phyloP scores from a whole-genome alignment of 1,140 invertebrate species.

The Colletes latitarsis region DNA sequence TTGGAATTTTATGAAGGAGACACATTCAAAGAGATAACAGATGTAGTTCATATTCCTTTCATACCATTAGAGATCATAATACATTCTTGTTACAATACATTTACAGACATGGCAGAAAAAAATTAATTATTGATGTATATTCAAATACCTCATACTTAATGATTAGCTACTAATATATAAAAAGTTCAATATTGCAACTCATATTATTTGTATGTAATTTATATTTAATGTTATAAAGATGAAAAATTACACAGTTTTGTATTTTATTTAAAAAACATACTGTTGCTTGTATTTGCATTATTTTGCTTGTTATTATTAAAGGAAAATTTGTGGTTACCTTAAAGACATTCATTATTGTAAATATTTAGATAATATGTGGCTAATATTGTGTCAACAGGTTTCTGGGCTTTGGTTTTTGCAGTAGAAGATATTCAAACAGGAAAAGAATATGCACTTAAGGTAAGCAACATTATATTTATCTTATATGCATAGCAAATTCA shows the following conservation, averaged over 20 bases:
- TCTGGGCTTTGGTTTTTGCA: conserved; percentile 96
- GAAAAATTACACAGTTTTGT: background rate
- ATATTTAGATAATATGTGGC: conserved; percentile 51
- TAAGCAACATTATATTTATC: conserved; percentile 61
- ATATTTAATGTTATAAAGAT: background rate
- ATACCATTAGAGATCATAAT: background rate
- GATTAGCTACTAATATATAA: background rate
- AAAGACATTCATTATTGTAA: conserved; percentile 29
- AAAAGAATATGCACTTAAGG: conserved; percentile 95
- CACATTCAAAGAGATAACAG: too few species aligned
- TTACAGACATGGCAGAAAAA: too few species aligned
- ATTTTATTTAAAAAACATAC: background rate
- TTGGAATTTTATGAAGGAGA: too few species aligned
- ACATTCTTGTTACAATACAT: background rate
- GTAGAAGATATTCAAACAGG: conserved; percentile 93
- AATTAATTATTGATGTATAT: background rate
- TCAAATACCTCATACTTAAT: background rate
- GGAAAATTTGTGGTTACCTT: conserved; percentile 44
- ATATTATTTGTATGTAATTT: background rate
- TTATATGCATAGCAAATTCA: background rate
- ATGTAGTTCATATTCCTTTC: too few species aligned
- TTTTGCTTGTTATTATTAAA: background rate
- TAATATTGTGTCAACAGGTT: conserved; percentile 84
- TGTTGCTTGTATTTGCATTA: background rate
- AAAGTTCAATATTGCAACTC: too few species aligned